These are phyloP conservation scores for Uropetala carovei DNA, from an alignment of 2,888 invertebrate genomes.

Conservation along the genomic window DNA sequence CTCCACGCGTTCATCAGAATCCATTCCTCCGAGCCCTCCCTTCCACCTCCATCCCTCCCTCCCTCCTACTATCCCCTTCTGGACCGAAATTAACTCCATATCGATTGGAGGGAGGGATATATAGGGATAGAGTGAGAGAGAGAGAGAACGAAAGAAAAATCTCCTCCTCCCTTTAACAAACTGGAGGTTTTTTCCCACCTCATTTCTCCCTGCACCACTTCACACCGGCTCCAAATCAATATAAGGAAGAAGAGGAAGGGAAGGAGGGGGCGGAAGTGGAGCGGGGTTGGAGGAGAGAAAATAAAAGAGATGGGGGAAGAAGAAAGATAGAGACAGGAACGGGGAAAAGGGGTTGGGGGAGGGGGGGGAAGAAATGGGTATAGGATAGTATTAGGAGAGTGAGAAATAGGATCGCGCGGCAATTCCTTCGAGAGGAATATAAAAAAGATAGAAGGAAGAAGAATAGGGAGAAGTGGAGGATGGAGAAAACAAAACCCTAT, in stretches of 20 bases:
- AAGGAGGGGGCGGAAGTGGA: too few relatives aligned
- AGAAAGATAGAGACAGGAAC: neutral
- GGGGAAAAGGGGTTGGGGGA: too few relatives aligned
- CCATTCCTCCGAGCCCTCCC: neutral
- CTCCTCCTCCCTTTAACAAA: too few relatives aligned
- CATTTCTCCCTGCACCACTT: neutral
- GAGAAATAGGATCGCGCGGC: too few relatives aligned
- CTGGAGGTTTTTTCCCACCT: too few relatives aligned
- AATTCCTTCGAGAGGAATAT: too few relatives aligned
- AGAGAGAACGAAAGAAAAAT: constrained; percentile 65
- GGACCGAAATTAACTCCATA: constrained; percentile 17
- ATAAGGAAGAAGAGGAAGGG: too few relatives aligned
- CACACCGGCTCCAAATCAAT: neutral
- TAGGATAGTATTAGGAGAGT: neutral
- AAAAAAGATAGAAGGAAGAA: too few relatives aligned
- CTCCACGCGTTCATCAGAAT: constrained; percentile 41
- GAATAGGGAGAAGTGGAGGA: too few relatives aligned
- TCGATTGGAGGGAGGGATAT: constrained; percentile 46
- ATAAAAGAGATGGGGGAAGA: neutral
- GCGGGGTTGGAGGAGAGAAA: neutral
- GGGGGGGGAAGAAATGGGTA: constrained; percentile 5
- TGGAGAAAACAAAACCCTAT: constrained; percentile 9
- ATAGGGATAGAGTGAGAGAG: constrained; percentile 56
- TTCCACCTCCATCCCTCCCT: too few relatives aligned
- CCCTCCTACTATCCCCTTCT: neutral